Base-by-base conservation (phyloP, 2,888 invertebrate species). In the Epiblema foenella region DNA sequence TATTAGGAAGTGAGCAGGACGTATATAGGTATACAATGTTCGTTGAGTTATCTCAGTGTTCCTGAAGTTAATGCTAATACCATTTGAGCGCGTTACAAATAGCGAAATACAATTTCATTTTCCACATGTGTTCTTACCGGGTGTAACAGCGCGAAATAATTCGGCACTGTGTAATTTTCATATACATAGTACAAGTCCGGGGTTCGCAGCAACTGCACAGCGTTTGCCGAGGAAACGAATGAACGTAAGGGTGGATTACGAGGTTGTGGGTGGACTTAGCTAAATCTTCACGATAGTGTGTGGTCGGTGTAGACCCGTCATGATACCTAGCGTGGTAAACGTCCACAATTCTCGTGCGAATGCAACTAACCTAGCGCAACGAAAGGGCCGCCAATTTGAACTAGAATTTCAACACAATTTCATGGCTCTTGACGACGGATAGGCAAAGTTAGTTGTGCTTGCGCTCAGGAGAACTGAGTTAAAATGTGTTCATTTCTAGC, bases 361-460 rank as follows among this genome's bases (percentile, higher is more conserved):
- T 56, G 70, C 60, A n/a, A 66, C 70, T 71, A 66, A 71, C 66
- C 65, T 66, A 20, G 54, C 29, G 60, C 66, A 37, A 49, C 12
- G 42, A 65, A 69, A 69, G 60, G 42, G 24, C 33, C 60, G 60
- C 46, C 46, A 71, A 60, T 71, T 71, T 39, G 15, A 15, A 56
- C 66, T 70, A 46, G 49, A 66, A 66, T 66, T 70, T 66, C 66
- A 56, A 58, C 70, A 60, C 65, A 60, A 66, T 66, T 66, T 46
- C 70, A 66, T 56, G 68, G 52, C 60, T 56, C 60, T 70, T 60
- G 54, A 54, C 54, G 65, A 24, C 60, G 60, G 66, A 66, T 70
- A 66, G 37, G 37, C 54, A n/a, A 65, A 66, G 24, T 71, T 65
- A 66, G 24, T 71, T 65, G 52, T 37, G 17, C 20, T 24, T 12